Base-by-base conservation (phyloP, 2,888 invertebrate genomes). In the Eristalis arbustorum region DNA sequence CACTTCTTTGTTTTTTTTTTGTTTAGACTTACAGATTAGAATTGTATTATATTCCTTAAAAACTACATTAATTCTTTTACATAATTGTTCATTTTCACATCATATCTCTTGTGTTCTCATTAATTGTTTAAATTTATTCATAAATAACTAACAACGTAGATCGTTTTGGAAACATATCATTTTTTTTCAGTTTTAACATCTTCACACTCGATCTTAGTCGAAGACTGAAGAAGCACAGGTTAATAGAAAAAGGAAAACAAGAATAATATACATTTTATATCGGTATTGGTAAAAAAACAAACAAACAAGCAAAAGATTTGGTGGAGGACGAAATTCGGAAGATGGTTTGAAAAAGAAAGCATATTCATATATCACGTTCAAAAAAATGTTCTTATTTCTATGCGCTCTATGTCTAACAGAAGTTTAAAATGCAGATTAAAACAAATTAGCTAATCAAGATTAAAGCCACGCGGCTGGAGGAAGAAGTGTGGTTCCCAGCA, bases 131-230 rank as follows among this genome's bases (percentile, higher is more conserved):
- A 61, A 59, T 73, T 71, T 74, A 71, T 49, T 66, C 34, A 82
- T 82, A 78, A 78, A 87, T 82, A 87, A 82, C 77, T 87, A 87
- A 71, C 78, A 87, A 87, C 78, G 71, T 42, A 78, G 57, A 62
- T 84, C 72, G 64, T 66, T 61, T 42, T 23, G 67, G n/a, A 72
- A 69, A 74, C 64, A n/a, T 49, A 23, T 59, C 56, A 28, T 77
- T 72, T 22, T 28, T 69, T 2, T 28, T 68, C n/a, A n/a, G 34
- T 14, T 42, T 23, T 23, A 25, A 59, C 23, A 61, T 28, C 22
- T 74, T 66, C 57, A 8, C 57, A 8, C 57, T 78, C 63, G 74
- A 69, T 31, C 69, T 77, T 74, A n/a, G 13, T 71, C n/a, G 25
- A 42, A 8, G 11, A 37, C 25, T 62, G 57, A 72, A 62, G 81